phyloP scores from a whole-genome alignment of 2,113 vertebrate species.

The Thunnus maccoyii region DNA sequence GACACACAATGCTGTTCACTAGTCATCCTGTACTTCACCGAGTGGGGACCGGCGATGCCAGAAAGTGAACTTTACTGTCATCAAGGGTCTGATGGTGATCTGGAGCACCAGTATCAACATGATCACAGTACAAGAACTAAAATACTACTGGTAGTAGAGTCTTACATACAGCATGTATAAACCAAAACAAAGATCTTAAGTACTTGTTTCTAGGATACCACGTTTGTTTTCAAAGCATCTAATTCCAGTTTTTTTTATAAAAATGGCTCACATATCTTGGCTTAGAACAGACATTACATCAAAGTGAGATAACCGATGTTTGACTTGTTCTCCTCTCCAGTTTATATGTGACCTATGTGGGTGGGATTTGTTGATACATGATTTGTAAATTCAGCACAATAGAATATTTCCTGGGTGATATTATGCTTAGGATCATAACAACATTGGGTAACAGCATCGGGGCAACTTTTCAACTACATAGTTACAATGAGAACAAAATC shows the following conservation, averaged over 20 bases:
- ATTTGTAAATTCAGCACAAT: conserved; percentile 53
- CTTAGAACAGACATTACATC: conserved; percentile 47
- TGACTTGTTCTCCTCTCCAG: conserved; percentile 54
- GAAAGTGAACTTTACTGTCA: conserved; percentile 2
- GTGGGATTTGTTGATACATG: conserved; percentile 59
- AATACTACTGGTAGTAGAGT: no score
- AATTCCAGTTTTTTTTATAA: conserved; percentile 57
- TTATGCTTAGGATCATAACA: conserved; percentile 33
- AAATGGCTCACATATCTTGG: conserved; percentile 64
- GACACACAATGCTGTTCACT: conserved; percentile 9
- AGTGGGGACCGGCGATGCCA: background rate
- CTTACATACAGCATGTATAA: no score
- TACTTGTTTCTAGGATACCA: conserved; percentile 21
- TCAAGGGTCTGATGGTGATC: conserved; percentile 5
- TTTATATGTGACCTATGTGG: conserved; percentile 54
- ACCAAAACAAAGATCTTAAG: background rate
- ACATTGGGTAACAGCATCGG: background rate
- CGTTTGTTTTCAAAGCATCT: conserved; percentile 54
- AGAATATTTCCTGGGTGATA: conserved; percentile 63
- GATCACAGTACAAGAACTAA: background rate
- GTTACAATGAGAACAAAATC: conserved; percentile 30
- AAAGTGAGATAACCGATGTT: conserved; percentile 66
- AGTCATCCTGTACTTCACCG: conserved; percentile 14
- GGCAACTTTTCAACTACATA: conserved; percentile 20
- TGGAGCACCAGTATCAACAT: background rate